These are phyloP conservation scores for Aporophyla nigra DNA, from an alignment of 2,888 invertebrate species.

Conservation along the genomic window DNA sequence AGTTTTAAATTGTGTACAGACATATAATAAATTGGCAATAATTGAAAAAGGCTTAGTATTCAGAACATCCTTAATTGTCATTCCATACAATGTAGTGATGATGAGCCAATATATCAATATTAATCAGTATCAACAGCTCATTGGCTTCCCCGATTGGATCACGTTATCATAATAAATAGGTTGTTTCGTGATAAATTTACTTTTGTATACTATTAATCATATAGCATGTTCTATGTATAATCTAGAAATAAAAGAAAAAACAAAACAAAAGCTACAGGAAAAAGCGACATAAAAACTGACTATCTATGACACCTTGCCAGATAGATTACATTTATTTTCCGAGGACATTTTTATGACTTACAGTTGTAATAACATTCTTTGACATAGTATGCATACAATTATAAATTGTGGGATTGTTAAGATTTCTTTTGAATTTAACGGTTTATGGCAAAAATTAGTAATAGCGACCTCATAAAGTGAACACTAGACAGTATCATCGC, in stretches of 20 bases:
- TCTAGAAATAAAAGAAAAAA: not conserved
- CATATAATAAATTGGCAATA: not conserved
- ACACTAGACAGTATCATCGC: not conserved
- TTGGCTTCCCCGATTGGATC: constrained; percentile 5
- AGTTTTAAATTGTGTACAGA: not conserved
- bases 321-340: not conserved
- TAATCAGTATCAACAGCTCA: constrained; percentile 10
- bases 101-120: constrained; percentile 10
- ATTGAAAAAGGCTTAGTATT: not conserved
- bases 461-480: not conserved
- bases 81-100: not conserved
- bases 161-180: not conserved
- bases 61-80: not conserved
- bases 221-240: not conserved
- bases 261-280: not conserved
- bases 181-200: constrained; percentile 4
- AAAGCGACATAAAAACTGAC: not conserved
- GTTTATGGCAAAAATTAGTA: not conserved
- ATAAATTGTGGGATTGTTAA: not conserved
- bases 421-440: not conserved
- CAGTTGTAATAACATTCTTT: no score
- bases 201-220: not conserved
- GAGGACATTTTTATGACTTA: not conserved
- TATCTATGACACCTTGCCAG: no score
- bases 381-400: no score